Base-by-base conservation (phyloP, 2,797 vertebrate species). In the Sebastes baramenuke region DNA sequence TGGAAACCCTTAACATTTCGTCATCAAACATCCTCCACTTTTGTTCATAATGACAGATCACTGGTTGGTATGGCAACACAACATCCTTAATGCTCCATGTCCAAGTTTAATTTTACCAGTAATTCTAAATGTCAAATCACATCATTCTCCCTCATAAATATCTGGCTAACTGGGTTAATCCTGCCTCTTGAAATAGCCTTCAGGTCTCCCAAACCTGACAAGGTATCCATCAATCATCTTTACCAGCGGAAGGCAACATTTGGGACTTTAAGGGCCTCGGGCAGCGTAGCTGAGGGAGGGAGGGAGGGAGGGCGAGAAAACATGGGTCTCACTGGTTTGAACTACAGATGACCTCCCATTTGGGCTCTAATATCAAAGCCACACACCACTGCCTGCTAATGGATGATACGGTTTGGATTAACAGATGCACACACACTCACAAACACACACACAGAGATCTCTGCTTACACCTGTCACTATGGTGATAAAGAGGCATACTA, bases 301-400 rank as follows among this genome's bases (percentile, higher is more conserved):
- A 65, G 30, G 12, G 29, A 65, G 11, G 42, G 12, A 18, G 30
- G 12, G 6, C 4, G 10, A 25, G 14, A 67, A 73, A 52, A 72
- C 42, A 64, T 9, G 62, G 67, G 67, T 77, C 75, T 66, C 27
- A 30, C 4, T 13, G 69, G 72, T 83, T 71, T 89, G 87, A 92
- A 91, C 89, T 87, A 76, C 42, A 79, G 61, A 80, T 87, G 85
- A 89, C 88, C 87, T 74, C 76, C 38, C 59, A n/a, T 42, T 49
- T 5, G 18, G 55, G 49, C 60, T 87, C 60, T 68, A 80, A 79
- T 86, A 86, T 85, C 81, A 83, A 81, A 85, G 78, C 52, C 66
- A 80, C 38, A 83, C 77, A 65, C 62, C 59, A 27, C 49, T 64
- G 81, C 62, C 88, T 88, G 86, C 77, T 87, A 77, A 75, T 81